Evolutionary conservation across 2,113 vertebrate genomes (phyloP).

Genomic region (Dipodomys ordii): DNA sequence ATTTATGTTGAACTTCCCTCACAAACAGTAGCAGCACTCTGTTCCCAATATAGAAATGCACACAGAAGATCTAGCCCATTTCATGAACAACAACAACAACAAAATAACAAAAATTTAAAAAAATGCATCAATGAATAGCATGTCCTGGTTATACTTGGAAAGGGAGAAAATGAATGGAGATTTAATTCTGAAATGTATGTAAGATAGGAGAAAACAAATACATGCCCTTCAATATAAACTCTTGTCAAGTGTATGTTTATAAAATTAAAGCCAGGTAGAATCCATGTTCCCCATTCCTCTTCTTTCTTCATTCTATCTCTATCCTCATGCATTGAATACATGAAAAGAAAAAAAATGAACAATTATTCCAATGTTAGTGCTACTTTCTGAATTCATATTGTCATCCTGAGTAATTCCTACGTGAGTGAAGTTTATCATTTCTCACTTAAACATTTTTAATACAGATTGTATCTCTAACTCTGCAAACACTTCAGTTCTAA

Average conservation of each 20-base stretch:
- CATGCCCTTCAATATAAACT: constrained; percentile 3
- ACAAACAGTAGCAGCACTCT: constrained; percentile 68
- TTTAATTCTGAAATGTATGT: background rate
- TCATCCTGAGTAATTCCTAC: background rate
- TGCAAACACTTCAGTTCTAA: background rate
- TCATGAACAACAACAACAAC: constrained; percentile 3
- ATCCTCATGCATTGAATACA: background rate
- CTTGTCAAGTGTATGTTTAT: background rate
- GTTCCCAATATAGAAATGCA: constrained; percentile 74
- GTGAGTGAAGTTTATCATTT: background rate
- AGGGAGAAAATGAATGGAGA: constrained; percentile 45
- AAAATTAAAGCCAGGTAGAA: constrained; percentile 23
- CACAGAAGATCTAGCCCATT: constrained; percentile 68
- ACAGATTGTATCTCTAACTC: background rate
- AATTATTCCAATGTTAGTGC: background rate
- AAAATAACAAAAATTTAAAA: constrained; percentile 57
- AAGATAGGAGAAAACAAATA: background rate
- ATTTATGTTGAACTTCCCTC: constrained; percentile 80
- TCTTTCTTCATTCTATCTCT: background rate
- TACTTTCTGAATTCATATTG: background rate
- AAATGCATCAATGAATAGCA: constrained; percentile 64
- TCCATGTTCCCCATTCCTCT: background rate
- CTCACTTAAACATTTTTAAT: background rate
- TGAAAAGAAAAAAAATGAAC: background rate
- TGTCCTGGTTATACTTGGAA: constrained; percentile 54